Percentiles rank a stretch among this genome's conserved stretches.
Conservation (phyloP, 2,113 vertebrate species). For the Psittacus erithacus region DNA sequence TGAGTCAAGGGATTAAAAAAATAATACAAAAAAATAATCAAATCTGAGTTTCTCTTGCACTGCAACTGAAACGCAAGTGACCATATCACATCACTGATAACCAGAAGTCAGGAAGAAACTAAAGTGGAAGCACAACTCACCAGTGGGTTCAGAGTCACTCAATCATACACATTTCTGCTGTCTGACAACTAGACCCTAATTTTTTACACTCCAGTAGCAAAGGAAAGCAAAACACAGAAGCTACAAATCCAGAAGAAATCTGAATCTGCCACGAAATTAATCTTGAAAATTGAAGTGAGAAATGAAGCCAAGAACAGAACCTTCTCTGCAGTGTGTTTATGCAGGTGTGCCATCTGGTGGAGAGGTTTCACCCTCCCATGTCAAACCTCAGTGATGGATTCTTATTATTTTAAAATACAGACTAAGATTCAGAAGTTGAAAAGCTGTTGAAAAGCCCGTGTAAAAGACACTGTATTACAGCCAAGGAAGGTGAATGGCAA, state of each 20-base stretch:
- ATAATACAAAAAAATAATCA: background rate
- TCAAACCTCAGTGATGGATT: background rate
- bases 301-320: background rate
- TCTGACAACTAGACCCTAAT: background rate
- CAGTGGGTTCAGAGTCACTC: background rate
- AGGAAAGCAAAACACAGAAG: background rate
- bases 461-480: background rate
- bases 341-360: constrained; percentile 67
- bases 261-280: background rate
- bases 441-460: background rate
- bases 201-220: background rate
- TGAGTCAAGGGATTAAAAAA: background rate
- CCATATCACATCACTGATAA: background rate
- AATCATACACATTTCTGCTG: background rate
- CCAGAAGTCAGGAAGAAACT: background rate
- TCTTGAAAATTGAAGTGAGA: background rate
- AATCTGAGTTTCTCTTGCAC: background rate
- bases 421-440: background rate
- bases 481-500: background rate
- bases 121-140: background rate
- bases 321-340: background rate
- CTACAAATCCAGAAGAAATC: background rate
- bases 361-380: background rate
- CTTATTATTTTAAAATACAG: background rate
- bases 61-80: background rate